Base-by-base conservation (phyloP, 2,888 invertebrate species). In the Lithophane socia region DNA sequence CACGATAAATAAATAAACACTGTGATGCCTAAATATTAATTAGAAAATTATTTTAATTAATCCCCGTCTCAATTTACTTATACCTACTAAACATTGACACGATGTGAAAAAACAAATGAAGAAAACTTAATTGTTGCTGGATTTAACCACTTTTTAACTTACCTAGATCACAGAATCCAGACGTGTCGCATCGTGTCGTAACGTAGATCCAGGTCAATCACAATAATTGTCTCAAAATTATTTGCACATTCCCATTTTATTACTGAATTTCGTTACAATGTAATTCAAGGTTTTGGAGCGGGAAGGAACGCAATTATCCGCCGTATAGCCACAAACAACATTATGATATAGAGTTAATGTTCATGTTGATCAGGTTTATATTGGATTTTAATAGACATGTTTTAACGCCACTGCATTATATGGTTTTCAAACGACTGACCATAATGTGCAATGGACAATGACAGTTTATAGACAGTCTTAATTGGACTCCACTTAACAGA, bases 361-460 rank as follows among this genome's bases (percentile, higher is more conserved):
- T 18, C 58, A 73, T 18, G 49, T 66, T 63, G 80, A 82, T 73
- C 72, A 54, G 12, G 71, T 80, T 83, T 74, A 73, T 70, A 79
- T 73, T 63, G 73, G 74, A 61, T 79, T 82, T 82, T 80, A 77
- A 85, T 83, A 80, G 82, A 61, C 64, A 67, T 67, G 72, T 61
- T 82, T 79, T 85, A 49, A 70, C 64, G 75, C 75, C 61, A 72
- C 72, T 73, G 42, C 64, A 47, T 79, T 86, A 85, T 78, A 86
- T 87, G 42, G 70, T 21, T 78, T 80, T 78, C 66, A 75, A 78
- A 84, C 75, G 63, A 81, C 67, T 21, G 70, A 70, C 77, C 77
- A 63, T 81, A 75, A 83, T 72, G 67, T 67, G 67, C 71, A 85
- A 79, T 78, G 66, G 75, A 72, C 79, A 68, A 61, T 73, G 74